These are phyloP conservation scores for Agrotis ipsilon DNA, from an alignment of 2,888 invertebrate species.

Conservation along the genomic window DNA sequence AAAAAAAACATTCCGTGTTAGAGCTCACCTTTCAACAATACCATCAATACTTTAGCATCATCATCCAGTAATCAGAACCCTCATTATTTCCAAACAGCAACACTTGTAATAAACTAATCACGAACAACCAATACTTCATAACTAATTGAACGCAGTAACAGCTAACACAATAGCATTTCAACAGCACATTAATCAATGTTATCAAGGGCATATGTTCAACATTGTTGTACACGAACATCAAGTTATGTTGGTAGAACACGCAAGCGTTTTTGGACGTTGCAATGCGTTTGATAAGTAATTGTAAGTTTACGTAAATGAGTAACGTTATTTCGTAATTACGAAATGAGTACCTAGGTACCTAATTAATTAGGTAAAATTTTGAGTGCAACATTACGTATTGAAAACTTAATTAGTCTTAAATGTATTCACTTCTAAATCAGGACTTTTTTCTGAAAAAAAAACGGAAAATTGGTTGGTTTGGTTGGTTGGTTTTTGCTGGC, in stretches of 20 bases:
- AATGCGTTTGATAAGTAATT: slow-evolving; percentile 9
- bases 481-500: too few species aligned
- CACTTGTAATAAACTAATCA: slow-evolving; percentile 21
- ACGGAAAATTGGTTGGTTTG: too few species aligned
- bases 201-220: slow-evolving; percentile 65
- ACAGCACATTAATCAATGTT: slow-evolving; percentile 58
- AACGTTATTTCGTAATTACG: not conserved
- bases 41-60: too few species aligned
- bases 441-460: too few species aligned
- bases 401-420: too few species aligned
- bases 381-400: too few species aligned
- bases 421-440: too few species aligned
- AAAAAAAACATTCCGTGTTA: too few species aligned
- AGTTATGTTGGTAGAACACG: slow-evolving; percentile 57
- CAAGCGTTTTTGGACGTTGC: slow-evolving; percentile 34
- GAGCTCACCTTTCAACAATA: too few species aligned
- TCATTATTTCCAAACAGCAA: slow-evolving; percentile 22
- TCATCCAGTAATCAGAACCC: not conserved
- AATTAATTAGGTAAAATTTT: too few species aligned
- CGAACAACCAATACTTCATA: slow-evolving; percentile 36
- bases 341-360: not conserved
- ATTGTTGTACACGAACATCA: slow-evolving; percentile 52
- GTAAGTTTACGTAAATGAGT: not conserved
- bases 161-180: slow-evolving; percentile 62
- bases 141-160: slow-evolving; percentile 51